Percentiles rank a stretch among this genome's conserved stretches.
These are phyloP conservation scores for Coryphaenoides rupestris DNA, from an alignment of 2,113 vertebrate genomes.

Conservation along the genomic window DNA sequence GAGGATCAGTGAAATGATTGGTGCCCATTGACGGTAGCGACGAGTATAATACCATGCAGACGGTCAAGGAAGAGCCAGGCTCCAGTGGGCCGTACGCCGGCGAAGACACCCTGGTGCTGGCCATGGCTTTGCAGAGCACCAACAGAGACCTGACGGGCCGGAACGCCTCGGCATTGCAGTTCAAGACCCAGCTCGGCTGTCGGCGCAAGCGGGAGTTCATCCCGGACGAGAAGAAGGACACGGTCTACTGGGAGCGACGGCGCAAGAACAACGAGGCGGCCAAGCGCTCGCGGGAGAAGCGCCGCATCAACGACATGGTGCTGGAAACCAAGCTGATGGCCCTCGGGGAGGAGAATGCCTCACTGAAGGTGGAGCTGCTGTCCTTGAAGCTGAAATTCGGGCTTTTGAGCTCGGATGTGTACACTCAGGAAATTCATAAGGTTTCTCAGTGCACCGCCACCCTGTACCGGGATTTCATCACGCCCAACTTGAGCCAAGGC, in stretches of 20 bases:
- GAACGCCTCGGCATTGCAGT: conserved; percentile 48
- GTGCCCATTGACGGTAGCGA: conserved; percentile 24
- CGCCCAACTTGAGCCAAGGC: conserved; percentile 57
- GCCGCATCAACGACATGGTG: conserved; percentile 93
- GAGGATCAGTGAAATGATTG: conserved; percentile 13
- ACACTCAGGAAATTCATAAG: conserved; percentile 89
- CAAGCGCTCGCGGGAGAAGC: conserved; percentile 93
- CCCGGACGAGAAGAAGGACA: conserved; percentile 95
- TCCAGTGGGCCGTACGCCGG: conserved; percentile 69
- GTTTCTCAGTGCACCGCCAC: conserved; percentile 74
- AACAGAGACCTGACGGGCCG: conserved; percentile 54
- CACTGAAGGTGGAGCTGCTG: conserved; percentile 88
- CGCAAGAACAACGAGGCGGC: conserved; percentile 96
- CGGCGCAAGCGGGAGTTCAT: conserved; percentile 93
- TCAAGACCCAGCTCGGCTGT: conserved; percentile 78
- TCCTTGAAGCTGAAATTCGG: conserved; percentile 91
- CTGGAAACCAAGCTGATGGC: conserved; percentile 94
- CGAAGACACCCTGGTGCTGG: conserved; percentile 81
- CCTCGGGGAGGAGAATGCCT: conserved; percentile 91
- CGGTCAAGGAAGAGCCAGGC: conserved; percentile 85
- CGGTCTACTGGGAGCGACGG: conserved; percentile 91
- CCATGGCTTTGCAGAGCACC: conserved; percentile 75
- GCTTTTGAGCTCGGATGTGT: conserved; percentile 83
- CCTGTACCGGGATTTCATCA: conserved; percentile 80
- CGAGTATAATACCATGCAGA: conserved; percentile 83